phyloP scores from a whole-genome alignment of 2,113 vertebrate genomes.

The Bos indicus region DNA sequence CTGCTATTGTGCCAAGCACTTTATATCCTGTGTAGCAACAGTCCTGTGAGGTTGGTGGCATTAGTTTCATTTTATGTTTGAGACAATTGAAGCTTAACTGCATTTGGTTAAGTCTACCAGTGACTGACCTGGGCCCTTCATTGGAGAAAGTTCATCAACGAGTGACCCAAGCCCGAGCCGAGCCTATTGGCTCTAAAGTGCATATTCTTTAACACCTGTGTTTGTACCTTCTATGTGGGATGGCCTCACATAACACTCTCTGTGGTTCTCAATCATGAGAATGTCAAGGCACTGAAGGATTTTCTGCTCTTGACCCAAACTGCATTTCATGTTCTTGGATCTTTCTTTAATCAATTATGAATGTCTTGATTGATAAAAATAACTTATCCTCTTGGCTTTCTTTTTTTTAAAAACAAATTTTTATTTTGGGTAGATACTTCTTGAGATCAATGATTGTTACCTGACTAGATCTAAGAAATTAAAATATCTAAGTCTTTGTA shows the following conservation, averaged over 20 bases:
- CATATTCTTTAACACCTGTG: rapidly evolving
- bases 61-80: not conserved
- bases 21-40: not conserved
- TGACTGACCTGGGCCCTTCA: not conserved
- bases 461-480: not conserved
- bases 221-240: not conserved
- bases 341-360: not conserved
- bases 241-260: rapidly evolving
- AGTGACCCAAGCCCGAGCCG: not conserved
- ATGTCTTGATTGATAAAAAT: not conserved
- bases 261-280: not conserved
- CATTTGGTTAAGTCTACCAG: not conserved
- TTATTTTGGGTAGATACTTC: not conserved
- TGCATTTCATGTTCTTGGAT: not conserved
- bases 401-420: not conserved
- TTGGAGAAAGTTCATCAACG: not conserved
- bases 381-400: not conserved
- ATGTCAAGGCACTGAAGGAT: not conserved
- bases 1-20: not conserved
- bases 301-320: not conserved
- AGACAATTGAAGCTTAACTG: not conserved
- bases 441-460: not conserved
- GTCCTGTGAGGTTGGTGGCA: not conserved
- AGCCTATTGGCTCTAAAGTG: rapidly evolving
- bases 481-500: not conserved